Evolutionary conservation across 2,888 invertebrate genomes (phyloP).

Genomic region (Callyntrura sp.): DNA sequence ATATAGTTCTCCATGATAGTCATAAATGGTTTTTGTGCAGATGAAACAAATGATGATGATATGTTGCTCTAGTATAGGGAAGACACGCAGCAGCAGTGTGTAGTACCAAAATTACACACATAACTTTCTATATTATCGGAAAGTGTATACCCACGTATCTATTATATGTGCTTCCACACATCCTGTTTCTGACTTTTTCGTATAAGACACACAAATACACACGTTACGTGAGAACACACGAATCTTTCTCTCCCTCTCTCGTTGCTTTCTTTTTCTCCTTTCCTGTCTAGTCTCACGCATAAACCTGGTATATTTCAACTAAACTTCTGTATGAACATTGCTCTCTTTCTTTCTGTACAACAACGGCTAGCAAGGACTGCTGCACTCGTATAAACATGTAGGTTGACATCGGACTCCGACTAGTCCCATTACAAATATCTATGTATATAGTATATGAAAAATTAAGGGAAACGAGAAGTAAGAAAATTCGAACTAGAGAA

Average conservation of each 20-base stretch:
- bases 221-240: neutral
- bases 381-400: neutral
- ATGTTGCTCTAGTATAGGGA: conserved; percentile 23
- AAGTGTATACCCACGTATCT: neutral
- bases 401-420: neutral
- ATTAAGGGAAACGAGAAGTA: conserved; percentile 44
- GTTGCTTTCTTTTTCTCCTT: conserved; percentile 48
- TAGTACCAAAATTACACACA: conserved; percentile 29
- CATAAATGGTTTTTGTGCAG: conserved; percentile 68
- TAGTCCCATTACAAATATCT: neutral
- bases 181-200: conserved; percentile 5
- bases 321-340: conserved; percentile 2
- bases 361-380: no score
- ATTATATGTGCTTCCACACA: conserved; percentile 30
- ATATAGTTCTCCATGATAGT: conserved; percentile 29
- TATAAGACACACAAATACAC: neutral
- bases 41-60: conserved; percentile 60
- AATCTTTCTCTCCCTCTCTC: conserved; percentile 33
- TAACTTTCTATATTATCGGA: conserved; percentile 1
- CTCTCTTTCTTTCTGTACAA: neutral
- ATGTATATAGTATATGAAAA: neutral
- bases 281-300: conserved; percentile 54
- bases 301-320: conserved; percentile 15
- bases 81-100: neutral
- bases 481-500: conserved; percentile 20